These are phyloP conservation scores for Perca fluviatilis DNA, from an alignment of 2,113 vertebrate species.

Conservation along the genomic window DNA sequence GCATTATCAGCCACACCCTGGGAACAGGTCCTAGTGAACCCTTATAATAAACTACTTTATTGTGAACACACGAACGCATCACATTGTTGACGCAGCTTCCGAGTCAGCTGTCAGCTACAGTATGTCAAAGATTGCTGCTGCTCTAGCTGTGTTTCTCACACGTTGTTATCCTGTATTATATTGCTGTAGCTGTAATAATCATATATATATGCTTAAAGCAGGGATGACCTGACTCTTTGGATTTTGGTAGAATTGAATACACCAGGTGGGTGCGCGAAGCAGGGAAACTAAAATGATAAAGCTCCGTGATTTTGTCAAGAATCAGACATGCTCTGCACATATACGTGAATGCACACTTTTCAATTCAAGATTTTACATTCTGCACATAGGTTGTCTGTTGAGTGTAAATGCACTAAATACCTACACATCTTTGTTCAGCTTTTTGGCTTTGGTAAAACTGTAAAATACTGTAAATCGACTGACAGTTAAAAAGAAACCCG, in stretches of 20 bases:
- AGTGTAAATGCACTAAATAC: neutral
- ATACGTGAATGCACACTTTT: neutral
- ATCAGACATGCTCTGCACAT: neutral
- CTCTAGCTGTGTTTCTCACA: neutral
- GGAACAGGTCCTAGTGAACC: neutral
- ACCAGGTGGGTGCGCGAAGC: constrained; percentile 32
- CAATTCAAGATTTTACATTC: neutral
- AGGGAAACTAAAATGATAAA: neutral
- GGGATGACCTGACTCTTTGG: neutral
- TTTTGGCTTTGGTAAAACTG: neutral
- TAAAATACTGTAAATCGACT: neutral
- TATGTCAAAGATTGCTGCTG: neutral
- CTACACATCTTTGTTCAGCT: neutral
- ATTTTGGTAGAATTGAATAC: neutral
- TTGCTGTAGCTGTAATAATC: neutral
- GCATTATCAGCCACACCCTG: constrained; percentile 20
- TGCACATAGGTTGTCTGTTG: neutral
- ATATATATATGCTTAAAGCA: neutral
- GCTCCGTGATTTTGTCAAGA: neutral
- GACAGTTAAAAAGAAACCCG: too few relatives aligned
- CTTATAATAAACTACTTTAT: neutral
- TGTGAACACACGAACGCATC: constrained; percentile 21
- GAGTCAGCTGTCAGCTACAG: constrained; percentile 29
- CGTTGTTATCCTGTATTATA: neutral
- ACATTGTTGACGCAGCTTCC: constrained; percentile 68